These are phyloP conservation scores for Pristionchus japonicus DNA, from an alignment of 2,888 invertebrate genomes.

Conservation along the genomic window DNA sequence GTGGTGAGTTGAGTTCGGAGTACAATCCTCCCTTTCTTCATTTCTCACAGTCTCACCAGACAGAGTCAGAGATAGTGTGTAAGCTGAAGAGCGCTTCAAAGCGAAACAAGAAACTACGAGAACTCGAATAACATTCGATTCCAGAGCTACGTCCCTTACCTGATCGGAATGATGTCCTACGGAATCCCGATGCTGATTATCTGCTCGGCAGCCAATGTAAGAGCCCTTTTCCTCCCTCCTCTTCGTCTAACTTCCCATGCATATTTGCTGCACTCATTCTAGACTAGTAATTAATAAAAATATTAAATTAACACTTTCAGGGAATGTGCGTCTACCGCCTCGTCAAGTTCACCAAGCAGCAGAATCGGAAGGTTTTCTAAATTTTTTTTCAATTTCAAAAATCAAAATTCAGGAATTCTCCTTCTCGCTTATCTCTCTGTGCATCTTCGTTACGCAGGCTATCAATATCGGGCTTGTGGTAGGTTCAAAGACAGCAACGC, in stretches of 20 bases:
- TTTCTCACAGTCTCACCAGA: too few species aligned
- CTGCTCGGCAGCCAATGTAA: not conserved
- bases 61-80: too few species aligned
- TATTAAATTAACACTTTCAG: too few species aligned
- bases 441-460: constrained; percentile 14
- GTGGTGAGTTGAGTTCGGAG: too few species aligned
- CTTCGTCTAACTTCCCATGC: too few species aligned
- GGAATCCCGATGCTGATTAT: not conserved
- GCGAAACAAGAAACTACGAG: too few species aligned
- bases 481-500: too few species aligned
- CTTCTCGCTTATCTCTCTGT: not conserved
- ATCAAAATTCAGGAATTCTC: constrained; percentile 22
- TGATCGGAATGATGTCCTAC: constrained; percentile 15
- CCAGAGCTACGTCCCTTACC: not conserved
- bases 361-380: constrained; percentile 1
- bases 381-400: not conserved
- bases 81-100: too few species aligned
- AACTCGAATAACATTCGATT: too few species aligned
- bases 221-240: too few species aligned
- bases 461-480: constrained; percentile 20
- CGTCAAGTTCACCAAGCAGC: constrained; percentile 10
- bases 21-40: too few species aligned
- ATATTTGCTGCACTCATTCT: not conserved
- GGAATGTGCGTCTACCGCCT: not conserved
- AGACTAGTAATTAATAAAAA: not conserved